Base-by-base conservation (phyloP, 2,113 vertebrate species). In the Scytalopus superciliaris region DNA sequence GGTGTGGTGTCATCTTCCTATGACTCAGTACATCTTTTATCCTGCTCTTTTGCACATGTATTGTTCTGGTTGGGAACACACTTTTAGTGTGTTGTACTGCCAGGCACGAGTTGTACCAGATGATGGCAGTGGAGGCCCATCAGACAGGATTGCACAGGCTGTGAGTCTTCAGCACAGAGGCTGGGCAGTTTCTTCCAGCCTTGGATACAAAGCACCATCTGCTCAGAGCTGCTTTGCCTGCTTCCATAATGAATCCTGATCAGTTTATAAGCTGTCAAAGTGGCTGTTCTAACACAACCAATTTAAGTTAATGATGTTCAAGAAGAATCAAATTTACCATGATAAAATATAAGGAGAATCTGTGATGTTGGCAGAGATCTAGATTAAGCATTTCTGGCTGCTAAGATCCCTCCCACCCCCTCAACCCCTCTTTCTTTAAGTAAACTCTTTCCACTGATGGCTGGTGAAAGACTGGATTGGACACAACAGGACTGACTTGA, bases 41-140 rank as follows among this genome's bases (percentile, higher is more conserved):
- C 28, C 16, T 44, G 33, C 28, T 73, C 5, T 63, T 40, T 40
- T 63, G 39, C 59, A 15, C 15, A 0, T 7, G 13, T 25, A 5
- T 28, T 68, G 5, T 17, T 75, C 19, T 56, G 42, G 9, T 7
- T 31, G 52, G 23, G 45, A 77, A 0, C 49, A 9, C 22, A 0
- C 22, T 27, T 57, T 19, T 14, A 5, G 6, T 4, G 22, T n/a
- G 27, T 19, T 35, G 57, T 39, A 3, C 33, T 75, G 23, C 25
- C 19, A 30, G n/a, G 23, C 19, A 14, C 3, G 2, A 25, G 3
- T 50, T 82, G 37, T 47, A 53, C 96, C 97, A 96, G 93, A 80
- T 44, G 97, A 47, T 96, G 97, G 97, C 97, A 87, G 89, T 87
- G 83, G 59, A 90, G 79, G 42, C n/a, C 77, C 52, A 18, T 57